Conservation (phyloP, 2,113 vertebrate species). For the Clarias gariepinus region DNA sequence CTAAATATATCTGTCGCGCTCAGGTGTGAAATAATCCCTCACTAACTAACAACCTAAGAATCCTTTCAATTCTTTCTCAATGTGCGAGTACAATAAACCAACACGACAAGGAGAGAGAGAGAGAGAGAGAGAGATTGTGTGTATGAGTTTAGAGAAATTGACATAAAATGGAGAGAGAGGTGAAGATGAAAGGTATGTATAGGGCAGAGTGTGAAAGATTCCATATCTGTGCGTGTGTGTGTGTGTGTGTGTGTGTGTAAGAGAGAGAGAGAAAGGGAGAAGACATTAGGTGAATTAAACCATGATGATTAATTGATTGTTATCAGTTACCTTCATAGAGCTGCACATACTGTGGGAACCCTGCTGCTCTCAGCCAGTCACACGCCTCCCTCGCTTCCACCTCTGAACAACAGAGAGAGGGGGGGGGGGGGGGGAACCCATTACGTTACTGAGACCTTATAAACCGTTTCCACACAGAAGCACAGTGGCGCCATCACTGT, state of each 20-base stretch:
- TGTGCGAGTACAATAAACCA: no score
- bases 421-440: no score
- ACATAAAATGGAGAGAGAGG: background rate
- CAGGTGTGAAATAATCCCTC: background rate
- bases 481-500: no score
- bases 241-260: background rate
- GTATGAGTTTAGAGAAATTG: no score
- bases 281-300: background rate
- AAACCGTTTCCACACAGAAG: no score
- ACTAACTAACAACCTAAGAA: no score
- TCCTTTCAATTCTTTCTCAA: no score
- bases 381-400: constrained; percentile 70
- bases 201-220: no score
- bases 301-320: background rate
- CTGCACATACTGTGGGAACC: constrained; percentile 79
- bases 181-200: background rate
- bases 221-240: no score
- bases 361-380: constrained; percentile 73
- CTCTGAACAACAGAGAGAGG: constrained; percentile 63
- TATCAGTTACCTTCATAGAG: constrained; percentile 74
- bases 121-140: no score
- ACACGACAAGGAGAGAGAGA: no score
- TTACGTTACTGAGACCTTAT: no score
- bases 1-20: background rate
- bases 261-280: background rate